Evolutionary conservation across 2,888 invertebrate species (phyloP).

Genomic region (Parnassius apollo): DNA sequence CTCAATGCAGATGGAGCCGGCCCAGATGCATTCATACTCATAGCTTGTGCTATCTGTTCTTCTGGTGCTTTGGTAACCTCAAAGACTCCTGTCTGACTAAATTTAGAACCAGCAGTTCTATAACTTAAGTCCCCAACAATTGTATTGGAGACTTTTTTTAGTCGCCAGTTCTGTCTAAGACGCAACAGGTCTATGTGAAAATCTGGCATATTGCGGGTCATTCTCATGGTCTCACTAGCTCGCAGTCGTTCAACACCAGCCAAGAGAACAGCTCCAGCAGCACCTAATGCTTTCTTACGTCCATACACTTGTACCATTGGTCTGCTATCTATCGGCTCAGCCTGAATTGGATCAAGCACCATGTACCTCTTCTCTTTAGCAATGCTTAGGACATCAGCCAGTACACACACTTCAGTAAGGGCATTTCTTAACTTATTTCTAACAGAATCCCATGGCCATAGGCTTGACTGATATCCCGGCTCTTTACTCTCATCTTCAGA

Average conservation of each 20-base stretch:
- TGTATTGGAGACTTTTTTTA: conserved; percentile 97
- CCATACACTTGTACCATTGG: conserved; percentile 95
- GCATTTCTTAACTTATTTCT: conserved; percentile 93
- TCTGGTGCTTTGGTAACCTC: conserved; percentile 95
- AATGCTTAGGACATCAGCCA: conserved; percentile 94
- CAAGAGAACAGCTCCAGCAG: conserved; percentile 91
- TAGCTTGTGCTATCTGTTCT: conserved; percentile 79
- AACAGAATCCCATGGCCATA: conserved; percentile 98
- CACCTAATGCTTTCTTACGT: conserved; percentile 94
- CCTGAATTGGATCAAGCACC: conserved; percentile 95
- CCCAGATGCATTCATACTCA: conserved; percentile 58
- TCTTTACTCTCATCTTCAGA: conserved; percentile 88
- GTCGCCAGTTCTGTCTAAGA: conserved; percentile 95
- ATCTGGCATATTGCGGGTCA: conserved; percentile 88
- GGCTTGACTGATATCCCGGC: conserved; percentile 90
- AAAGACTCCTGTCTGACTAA: conserved; percentile 95
- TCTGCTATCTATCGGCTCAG: conserved; percentile 90
- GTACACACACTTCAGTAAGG: conserved; percentile 94
- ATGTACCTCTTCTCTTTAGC: conserved; percentile 96
- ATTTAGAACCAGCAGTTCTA: conserved; percentile 96
- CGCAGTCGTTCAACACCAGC: conserved; percentile 93
- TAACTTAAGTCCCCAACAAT: conserved; percentile 98
- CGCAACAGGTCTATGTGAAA: conserved; percentile 95
- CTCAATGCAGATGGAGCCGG: conserved; percentile 88
- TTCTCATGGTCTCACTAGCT: conserved; percentile 89